Percentiles rank a stretch among this genome's conserved stretches.
Evolutionary conservation across 2,888 invertebrate species (phyloP).

Genomic region (Trichogramma dendrolimi): DNA sequence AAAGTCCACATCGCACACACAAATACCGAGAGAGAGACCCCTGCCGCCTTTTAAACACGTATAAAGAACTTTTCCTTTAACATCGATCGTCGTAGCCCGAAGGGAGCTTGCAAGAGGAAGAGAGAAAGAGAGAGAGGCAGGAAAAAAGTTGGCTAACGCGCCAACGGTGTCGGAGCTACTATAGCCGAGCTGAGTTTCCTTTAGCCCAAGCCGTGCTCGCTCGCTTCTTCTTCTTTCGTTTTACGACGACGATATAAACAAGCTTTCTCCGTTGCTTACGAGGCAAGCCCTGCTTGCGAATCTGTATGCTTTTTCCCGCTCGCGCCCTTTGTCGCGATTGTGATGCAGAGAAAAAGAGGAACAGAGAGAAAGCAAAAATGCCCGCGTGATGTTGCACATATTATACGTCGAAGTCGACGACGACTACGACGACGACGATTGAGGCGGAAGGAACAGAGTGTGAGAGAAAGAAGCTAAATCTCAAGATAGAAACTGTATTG

Average conservation of each 20-base stretch:
- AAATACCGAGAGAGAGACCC: conserved; percentile 1
- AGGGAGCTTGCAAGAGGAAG: neutral
- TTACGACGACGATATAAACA: conserved; percentile 24
- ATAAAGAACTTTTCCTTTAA: neutral
- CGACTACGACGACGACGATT: too few relatives aligned
- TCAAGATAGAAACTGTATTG: conserved; percentile 2
- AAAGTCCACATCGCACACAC: too few relatives aligned
- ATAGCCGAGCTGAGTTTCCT: conserved; percentile 4
- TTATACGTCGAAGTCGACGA: too few relatives aligned
- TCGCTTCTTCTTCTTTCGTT: conserved; percentile 4
- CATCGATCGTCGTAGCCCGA: neutral
- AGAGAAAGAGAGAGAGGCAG: neutral
- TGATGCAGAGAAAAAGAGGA: conserved; percentile 7
- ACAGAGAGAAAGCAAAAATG: neutral
- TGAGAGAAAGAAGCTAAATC: conserved; percentile 16
- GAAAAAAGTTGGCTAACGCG: neutral
- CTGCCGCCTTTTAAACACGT: neutral
- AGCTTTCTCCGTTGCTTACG: conserved; percentile 5
- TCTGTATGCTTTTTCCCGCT: neutral
- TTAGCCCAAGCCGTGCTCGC: too few relatives aligned
- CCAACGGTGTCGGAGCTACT: neutral
- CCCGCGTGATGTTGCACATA: too few relatives aligned
- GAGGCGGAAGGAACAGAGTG: neutral
- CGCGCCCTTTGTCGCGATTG: conserved; percentile 15
- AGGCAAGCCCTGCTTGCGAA: too few relatives aligned